Evolutionary conservation across 1,140 invertebrate species (phyloP).

Genomic region (Caligus rogercresseyi): DNA sequence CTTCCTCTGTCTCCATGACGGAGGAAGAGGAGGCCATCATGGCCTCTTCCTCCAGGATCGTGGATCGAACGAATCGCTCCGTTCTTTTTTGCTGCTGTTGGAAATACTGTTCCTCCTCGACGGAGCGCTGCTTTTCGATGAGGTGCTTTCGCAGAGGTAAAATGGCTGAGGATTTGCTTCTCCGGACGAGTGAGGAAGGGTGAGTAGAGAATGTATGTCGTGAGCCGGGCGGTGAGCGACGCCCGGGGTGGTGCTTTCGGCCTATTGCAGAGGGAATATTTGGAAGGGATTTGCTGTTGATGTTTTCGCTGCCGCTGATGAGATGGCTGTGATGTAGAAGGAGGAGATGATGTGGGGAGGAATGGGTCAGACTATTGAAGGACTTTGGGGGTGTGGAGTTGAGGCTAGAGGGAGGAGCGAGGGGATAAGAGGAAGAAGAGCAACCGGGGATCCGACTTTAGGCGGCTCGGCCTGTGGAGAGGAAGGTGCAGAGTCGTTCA

Average conservation of each 20-base stretch:
- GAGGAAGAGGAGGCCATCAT: background rate
- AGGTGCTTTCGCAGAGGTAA: conserved; percentile 15
- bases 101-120: conserved; percentile 8
- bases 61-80: background rate
- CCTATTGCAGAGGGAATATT: conserved; percentile 14
- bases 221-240: too few relatives aligned
- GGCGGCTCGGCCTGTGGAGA: background rate
- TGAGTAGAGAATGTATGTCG: background rate
- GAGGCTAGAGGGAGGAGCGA: background rate
- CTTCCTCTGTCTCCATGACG: conserved; percentile 1
- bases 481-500: background rate
- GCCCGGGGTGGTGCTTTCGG: background rate
- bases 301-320: background rate
- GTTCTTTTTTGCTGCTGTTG: background rate
- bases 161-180: conserved; percentile 13
- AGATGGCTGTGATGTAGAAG: background rate
- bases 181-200: background rate
- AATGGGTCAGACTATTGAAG: too few relatives aligned
- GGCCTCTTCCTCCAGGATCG: conserved; percentile 6
- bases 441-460: background rate
- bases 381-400: background rate
- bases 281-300: conserved; percentile 14
- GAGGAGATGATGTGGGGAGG: too few relatives aligned
- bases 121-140: conserved; percentile 3
- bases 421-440: background rate